Conservation (phyloP, 2,888 invertebrate species). For the Drosophila infuscata region DNA sequence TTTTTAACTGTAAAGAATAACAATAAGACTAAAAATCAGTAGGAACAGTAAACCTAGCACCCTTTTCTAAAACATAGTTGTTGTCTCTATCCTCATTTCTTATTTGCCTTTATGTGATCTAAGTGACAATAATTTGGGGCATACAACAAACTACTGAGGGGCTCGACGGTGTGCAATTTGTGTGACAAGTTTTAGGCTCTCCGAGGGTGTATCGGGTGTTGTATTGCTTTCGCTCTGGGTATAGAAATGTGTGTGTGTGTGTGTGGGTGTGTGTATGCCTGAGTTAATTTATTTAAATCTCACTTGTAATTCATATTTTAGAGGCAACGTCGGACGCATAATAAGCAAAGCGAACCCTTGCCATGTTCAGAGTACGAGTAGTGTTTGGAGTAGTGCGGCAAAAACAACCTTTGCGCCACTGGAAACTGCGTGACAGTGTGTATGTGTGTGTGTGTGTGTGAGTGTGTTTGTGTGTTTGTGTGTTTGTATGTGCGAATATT, state of each 20-base stretch:
- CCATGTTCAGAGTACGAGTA: slow-evolving; percentile 6
- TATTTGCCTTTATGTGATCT: slow-evolving; percentile 34
- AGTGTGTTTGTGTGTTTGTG: not conserved
- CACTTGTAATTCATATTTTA: slow-evolving; percentile 77
- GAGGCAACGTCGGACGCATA: slow-evolving; percentile 64
- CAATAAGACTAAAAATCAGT: slow-evolving; percentile 1
- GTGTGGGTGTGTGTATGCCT: slow-evolving; percentile 47
- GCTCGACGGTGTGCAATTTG: slow-evolving; percentile 10
- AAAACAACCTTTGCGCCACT: slow-evolving; percentile 11
- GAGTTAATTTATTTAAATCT: slow-evolving; percentile 76
- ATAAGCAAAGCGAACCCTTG: slow-evolving; percentile 54
- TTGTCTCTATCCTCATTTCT: not conserved
- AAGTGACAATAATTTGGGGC: slow-evolving; percentile 23
- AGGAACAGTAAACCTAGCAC: slow-evolving; percentile 7
- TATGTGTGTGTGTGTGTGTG: not conserved
- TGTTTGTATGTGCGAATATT: slow-evolving; percentile 53
- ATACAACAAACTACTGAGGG: slow-evolving; percentile 19
- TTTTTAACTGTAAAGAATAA: not conserved
- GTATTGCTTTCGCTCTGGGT: slow-evolving; percentile 15
- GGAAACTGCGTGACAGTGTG: not conserved
- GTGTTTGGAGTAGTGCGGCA: slow-evolving; percentile 23
- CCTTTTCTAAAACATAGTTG: slow-evolving; percentile 15
- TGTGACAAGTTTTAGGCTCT: slow-evolving; percentile 29
- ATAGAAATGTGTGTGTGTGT: slow-evolving; percentile 23
- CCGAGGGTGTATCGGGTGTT: slow-evolving; percentile 22